phyloP scores from a whole-genome alignment of 2,113 vertebrate species.

The Eulacestoma nigropectus region DNA sequence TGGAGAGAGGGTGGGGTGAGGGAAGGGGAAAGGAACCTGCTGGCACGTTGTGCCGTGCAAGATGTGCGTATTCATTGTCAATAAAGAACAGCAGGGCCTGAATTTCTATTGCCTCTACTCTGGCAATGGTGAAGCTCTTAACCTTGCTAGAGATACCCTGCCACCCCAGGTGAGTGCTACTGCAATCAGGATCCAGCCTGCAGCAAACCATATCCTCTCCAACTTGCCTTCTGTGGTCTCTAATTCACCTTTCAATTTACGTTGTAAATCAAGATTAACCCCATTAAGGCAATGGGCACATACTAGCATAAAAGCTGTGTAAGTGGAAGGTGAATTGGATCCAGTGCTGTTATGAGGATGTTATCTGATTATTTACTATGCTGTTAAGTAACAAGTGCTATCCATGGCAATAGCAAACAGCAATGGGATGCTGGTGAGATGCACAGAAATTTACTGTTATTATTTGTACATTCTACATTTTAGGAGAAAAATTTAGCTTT shows the following conservation, averaged over 20 bases:
- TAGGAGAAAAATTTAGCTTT: neutral
- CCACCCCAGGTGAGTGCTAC: neutral
- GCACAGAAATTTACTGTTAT: neutral
- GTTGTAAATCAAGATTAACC: slow-evolving; percentile 8
- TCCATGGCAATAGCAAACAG: neutral
- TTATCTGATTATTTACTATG: neutral
- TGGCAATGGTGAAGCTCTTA: neutral
- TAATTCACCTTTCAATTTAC: slow-evolving; percentile 1
- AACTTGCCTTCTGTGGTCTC: neutral
- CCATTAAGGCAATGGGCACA: neutral
- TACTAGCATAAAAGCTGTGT: neutral
- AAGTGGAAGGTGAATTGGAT: neutral
- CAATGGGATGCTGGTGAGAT: neutral
- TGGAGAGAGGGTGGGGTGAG: neutral
- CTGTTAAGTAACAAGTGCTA: slow-evolving; percentile 14
- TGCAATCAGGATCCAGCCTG: neutral
- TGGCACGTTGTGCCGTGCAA: neutral
- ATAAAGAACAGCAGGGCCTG: neutral
- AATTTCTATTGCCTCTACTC: neutral
- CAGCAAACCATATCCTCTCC: neutral
- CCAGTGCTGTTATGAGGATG: neutral
- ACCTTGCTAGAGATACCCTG: neutral
- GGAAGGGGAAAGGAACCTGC: neutral
- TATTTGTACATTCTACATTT: neutral
- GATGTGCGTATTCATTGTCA: neutral